Evolutionary conservation across 1,140 invertebrate genomes (phyloP).

Genomic region (Drosophila hydei): DNA sequence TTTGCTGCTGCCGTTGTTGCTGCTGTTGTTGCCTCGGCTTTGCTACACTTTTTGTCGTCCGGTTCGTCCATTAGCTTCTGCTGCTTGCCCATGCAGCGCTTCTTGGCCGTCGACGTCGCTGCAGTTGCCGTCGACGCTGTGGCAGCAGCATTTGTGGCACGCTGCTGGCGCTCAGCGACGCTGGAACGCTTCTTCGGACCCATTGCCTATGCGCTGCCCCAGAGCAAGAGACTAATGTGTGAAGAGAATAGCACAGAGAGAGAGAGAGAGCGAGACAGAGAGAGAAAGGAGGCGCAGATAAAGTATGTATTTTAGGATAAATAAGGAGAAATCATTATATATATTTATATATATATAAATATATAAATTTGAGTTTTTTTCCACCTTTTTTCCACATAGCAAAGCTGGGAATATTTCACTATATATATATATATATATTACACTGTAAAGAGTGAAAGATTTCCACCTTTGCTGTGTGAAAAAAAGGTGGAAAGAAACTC

Average conservation of each 20-base stretch:
- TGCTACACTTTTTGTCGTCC: conserved; percentile 55
- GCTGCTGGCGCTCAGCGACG: conserved; percentile 70
- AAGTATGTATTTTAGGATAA: no score
- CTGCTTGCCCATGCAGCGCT: conserved; percentile 54
- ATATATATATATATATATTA: no score
- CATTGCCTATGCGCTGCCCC: conserved; percentile 53
- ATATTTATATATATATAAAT: no score
- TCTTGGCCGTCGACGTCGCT: conserved; percentile 44
- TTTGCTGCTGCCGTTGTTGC: neutral
- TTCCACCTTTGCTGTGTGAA: no score
- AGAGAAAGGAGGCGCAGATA: neutral
- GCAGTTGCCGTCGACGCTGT: conserved; percentile 25
- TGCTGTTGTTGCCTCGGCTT: conserved; percentile 31
- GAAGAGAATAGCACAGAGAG: neutral
- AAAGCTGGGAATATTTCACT: no score
- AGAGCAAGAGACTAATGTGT: conserved; percentile 18
- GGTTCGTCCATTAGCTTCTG: conserved; percentile 51
- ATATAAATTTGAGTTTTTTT: no score
- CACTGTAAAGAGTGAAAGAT: no score
- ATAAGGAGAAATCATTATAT: no score
- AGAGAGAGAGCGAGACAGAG: conserved; percentile 11
- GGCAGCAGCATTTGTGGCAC: conserved; percentile 49
- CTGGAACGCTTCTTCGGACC: conserved; percentile 78
- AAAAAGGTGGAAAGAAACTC: no score
- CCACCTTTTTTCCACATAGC: no score